Evolutionary conservation across 2,113 vertebrate species (phyloP).

Genomic region (Oncorhynchus keta): DNA sequence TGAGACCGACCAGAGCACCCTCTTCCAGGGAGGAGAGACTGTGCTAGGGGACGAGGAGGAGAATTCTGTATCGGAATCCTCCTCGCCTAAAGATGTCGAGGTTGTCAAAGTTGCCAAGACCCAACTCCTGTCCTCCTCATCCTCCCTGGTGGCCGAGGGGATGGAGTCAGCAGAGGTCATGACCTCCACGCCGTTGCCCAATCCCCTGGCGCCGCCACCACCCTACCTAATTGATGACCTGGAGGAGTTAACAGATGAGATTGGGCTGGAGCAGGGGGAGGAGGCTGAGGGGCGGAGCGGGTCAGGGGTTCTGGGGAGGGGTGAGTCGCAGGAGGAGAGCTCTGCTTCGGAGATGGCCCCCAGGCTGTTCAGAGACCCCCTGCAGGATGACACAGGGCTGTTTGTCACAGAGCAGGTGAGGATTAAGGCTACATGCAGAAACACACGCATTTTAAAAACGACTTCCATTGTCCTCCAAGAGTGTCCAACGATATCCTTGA

Average conservation of each 20-base stretch:
- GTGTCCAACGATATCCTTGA: too few relatives aligned
- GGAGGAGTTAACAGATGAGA: conserved; percentile 29
- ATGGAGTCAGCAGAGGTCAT: conserved; percentile 10
- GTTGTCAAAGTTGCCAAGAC: conserved; percentile 16
- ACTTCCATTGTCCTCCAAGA: too few relatives aligned
- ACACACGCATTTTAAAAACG: too few relatives aligned
- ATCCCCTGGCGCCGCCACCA: conserved; percentile 31
- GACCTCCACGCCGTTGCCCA: conserved; percentile 59
- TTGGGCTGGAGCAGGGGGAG: conserved; percentile 26
- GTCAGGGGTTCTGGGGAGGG: conserved; percentile 40
- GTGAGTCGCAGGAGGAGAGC: conserved; percentile 55
- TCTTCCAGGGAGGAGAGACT: conserved; percentile 56
- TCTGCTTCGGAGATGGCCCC: conserved; percentile 74
- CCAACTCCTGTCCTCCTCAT: conserved; percentile 8
- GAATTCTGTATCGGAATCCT: conserved; percentile 56
- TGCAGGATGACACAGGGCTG: conserved; percentile 92
- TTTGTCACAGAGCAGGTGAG: conserved; percentile 86
- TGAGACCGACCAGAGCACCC: conserved; percentile 54
- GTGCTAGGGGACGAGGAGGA: conserved; percentile 66
- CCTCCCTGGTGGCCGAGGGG: conserved; percentile 27
- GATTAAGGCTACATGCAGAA: too few relatives aligned
- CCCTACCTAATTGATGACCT: conserved; percentile 76
- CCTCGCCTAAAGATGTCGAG: conserved; percentile 22
- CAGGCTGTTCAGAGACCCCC: conserved; percentile 87
- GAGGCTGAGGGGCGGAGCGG: conserved; percentile 19